Conservation (phyloP, 2,113 vertebrate species). For the Pygoscelis adeliae region DNA sequence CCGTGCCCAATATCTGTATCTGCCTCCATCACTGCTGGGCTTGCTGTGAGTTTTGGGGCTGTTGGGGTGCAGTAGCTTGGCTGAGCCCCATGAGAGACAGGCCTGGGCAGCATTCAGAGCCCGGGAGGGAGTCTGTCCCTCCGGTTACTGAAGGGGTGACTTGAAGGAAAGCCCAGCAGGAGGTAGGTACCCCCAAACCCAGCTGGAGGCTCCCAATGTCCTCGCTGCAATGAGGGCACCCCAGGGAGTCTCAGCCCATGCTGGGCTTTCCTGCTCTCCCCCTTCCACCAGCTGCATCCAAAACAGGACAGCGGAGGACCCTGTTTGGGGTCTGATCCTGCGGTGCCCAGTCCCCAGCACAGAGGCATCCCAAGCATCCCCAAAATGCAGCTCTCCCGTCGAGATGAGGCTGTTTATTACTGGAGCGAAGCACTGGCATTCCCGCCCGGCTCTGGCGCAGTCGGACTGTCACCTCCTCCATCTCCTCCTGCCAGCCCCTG, state of each 20-base stretch:
- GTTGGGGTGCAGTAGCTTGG: background rate
- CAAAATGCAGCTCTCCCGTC: background rate
- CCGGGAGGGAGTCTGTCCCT: background rate
- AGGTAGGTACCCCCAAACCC: background rate
- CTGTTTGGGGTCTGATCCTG: background rate
- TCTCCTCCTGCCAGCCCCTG: background rate
- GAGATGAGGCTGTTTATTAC: background rate
- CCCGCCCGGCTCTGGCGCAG: accelerated
- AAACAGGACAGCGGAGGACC: accelerated
- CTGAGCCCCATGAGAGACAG: background rate
- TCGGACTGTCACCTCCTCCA: accelerated
- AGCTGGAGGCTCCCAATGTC: background rate
- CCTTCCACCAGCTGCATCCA: background rate
- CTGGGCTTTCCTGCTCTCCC: background rate
- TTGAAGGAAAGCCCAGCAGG: background rate
- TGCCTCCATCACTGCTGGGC: too few species aligned
- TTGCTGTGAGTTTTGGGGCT: background rate
- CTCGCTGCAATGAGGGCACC: background rate
- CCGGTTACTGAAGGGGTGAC: background rate
- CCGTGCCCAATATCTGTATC: accelerated
- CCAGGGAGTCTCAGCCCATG: background rate
- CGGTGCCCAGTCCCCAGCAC: background rate
- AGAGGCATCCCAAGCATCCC: background rate
- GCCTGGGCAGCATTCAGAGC: background rate
- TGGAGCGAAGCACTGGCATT: accelerated